Conservation (phyloP, 1,140 invertebrate species). For the Heliconius eleuchia region DNA sequence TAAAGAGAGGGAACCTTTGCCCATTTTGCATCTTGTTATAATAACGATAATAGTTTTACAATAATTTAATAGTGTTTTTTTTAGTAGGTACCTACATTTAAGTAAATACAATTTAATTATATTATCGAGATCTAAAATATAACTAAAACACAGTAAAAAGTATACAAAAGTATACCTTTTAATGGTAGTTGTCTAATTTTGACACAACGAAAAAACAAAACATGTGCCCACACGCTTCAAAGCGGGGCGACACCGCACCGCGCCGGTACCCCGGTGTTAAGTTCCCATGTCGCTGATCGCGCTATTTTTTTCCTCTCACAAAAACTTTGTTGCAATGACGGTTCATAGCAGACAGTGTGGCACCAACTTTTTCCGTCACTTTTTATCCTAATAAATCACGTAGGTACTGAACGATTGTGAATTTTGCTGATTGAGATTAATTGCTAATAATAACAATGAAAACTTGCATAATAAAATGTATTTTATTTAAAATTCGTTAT, state of each 20-base stretch:
- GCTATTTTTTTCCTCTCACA: conserved; percentile 53
- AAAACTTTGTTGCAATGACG: conserved; percentile 65
- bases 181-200: conserved; percentile 25
- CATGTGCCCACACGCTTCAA: conserved; percentile 35
- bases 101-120: too few relatives aligned
- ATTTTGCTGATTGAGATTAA: not conserved
- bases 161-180: not conserved
- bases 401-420: not conserved
- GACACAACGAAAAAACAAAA: conserved; percentile 32
- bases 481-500: not conserved
- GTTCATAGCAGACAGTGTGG: conserved; percentile 67
- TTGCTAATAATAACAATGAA: not conserved
- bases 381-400: conserved; percentile 62
- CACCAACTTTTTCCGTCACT: conserved; percentile 63
- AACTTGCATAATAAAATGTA: too few relatives aligned
- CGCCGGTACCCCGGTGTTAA: conserved; percentile 42
- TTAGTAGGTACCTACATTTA: too few relatives aligned
- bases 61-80: too few relatives aligned
- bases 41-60: too few relatives aligned
- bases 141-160: too few relatives aligned
- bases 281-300: conserved; percentile 46
- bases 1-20: too few relatives aligned
- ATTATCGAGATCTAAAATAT: too few relatives aligned
- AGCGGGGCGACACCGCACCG: conserved; percentile 36
- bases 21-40: too few relatives aligned